Evolutionary conservation across 2,113 vertebrate genomes (phyloP).

Genomic region (Nesoenas mayeri): DNA sequence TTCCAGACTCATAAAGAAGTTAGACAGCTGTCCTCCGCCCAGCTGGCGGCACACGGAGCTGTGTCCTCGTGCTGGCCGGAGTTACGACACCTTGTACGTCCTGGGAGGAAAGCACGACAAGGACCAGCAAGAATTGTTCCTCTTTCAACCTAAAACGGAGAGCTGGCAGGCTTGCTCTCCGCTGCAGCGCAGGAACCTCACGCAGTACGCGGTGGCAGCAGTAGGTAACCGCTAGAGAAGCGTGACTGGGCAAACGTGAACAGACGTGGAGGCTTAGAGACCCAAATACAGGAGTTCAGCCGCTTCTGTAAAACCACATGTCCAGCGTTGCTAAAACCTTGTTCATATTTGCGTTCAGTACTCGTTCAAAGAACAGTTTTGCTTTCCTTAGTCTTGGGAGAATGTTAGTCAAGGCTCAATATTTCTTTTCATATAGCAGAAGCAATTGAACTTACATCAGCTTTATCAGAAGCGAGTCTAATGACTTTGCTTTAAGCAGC

Average conservation of each 20-base stretch:
- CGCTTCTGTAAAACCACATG: not conserved
- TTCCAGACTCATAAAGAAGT: conserved; percentile 74
- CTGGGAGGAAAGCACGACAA: conserved; percentile 86
- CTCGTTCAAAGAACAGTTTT: not conserved
- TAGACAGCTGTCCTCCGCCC: conserved; percentile 78
- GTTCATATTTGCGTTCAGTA: not conserved
- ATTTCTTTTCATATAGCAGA: not conserved
- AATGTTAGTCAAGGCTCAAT: not conserved
- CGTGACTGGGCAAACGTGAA: not conserved
- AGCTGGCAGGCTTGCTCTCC: conserved; percentile 83
- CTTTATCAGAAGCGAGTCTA: not conserved
- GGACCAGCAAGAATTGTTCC: conserved; percentile 82
- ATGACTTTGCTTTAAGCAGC: not conserved
- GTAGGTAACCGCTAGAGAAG: conserved; percentile 79
- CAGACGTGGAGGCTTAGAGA: not conserved
- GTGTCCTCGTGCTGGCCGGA: conserved; percentile 50
- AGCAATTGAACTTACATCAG: not conserved
- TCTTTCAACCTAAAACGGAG: conserved; percentile 83
- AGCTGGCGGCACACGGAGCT: conserved; percentile 76
- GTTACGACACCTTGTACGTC: conserved; percentile 81
- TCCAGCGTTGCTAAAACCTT: not conserved
- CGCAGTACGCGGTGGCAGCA: conserved; percentile 86
- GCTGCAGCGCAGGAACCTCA: conserved; percentile 85
- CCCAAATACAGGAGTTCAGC: not conserved
- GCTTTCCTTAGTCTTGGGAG: not conserved